phyloP scores from a whole-genome alignment of 2,888 invertebrate species.

The Zonitis immaculata region DNA sequence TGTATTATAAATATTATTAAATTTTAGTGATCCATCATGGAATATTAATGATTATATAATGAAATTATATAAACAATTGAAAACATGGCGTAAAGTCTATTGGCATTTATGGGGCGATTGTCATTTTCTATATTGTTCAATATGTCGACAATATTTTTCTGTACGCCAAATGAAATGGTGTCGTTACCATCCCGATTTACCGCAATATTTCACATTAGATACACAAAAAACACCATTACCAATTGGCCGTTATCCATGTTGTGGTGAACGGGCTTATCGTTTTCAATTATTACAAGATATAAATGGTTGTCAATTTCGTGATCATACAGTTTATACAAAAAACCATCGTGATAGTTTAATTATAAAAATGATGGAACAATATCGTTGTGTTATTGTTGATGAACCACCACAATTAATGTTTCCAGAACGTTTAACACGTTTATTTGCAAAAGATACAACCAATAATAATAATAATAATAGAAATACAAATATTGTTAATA shows the following conservation, averaged over 20 bases:
- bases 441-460: constrained; percentile 55
- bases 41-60: constrained; percentile 75
- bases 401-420: constrained; percentile 64
- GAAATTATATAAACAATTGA: constrained; percentile 69
- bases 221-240: constrained; percentile 61
- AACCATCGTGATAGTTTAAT: constrained; percentile 64
- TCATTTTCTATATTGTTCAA: constrained; percentile 77
- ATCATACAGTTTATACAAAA: constrained; percentile 67
- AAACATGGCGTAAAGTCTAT: constrained; percentile 83
- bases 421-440: constrained; percentile 62
- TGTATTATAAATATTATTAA: not conserved
- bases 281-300: constrained; percentile 68
- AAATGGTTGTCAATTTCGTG: constrained; percentile 66
- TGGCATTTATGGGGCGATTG: constrained; percentile 92
- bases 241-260: constrained; percentile 74
- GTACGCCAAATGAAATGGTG: constrained; percentile 77
- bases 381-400: constrained; percentile 58
- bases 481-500: constrained; percentile 45
- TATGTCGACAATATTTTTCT: constrained; percentile 74
- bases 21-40: constrained; percentile 68
- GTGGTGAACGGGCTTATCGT: constrained; percentile 75
- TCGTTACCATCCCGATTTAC: constrained; percentile 70
- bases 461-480: constrained; percentile 26
- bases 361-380: constrained; percentile 56
- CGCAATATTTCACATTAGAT: constrained; percentile 71